phyloP scores from a whole-genome alignment of 2,797 vertebrate species.

The Phaenicophaeus curvirostris region DNA sequence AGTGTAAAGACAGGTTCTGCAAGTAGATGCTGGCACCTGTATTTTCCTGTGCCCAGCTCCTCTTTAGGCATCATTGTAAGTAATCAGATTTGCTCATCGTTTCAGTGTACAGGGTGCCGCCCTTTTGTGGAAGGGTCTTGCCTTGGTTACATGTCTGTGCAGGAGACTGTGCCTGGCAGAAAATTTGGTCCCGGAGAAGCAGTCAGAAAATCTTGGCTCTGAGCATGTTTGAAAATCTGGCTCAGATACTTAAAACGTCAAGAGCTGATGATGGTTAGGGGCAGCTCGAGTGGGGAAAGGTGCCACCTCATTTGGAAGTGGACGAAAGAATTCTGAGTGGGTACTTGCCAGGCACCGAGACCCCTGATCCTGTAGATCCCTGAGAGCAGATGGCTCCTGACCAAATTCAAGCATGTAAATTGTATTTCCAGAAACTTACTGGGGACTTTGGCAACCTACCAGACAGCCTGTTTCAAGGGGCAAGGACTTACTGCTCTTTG shows the following conservation, averaged over 20 bases:
- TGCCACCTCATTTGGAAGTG: constrained; percentile 1
- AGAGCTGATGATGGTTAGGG: background rate
- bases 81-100: background rate
- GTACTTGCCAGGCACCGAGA: background rate
- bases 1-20: background rate
- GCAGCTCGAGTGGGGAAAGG: background rate
- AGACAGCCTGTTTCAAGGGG: background rate
- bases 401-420: background rate
- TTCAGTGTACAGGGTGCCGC: rapidly evolving
- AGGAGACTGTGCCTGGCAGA: background rate
- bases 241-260: background rate
- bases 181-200: background rate
- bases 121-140: background rate
- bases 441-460: background rate
- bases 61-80: background rate
- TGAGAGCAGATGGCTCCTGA: background rate
- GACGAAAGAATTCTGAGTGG: background rate
- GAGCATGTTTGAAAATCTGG: background rate
- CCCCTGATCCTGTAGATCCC: background rate
- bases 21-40: background rate
- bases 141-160: background rate
- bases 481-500: background rate
- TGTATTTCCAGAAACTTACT: background rate
- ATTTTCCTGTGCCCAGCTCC: background rate
- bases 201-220: background rate